Conservation (phyloP, 1,140 invertebrate species). For the Drosophila prosaltans region DNA sequence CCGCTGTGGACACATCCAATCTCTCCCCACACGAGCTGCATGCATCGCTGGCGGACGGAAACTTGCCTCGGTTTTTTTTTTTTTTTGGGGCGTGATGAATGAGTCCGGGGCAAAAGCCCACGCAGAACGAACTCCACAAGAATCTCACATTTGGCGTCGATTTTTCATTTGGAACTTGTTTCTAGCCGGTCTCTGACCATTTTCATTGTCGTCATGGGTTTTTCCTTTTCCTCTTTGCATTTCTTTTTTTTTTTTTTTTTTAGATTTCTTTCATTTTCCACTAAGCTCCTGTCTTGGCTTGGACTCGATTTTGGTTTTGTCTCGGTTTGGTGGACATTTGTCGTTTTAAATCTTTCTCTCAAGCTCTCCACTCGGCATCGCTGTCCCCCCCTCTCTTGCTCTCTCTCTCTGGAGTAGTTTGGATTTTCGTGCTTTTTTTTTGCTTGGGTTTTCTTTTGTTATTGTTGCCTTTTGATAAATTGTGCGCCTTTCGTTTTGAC, state of each 20-base stretch:
- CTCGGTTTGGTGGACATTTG: conserved; percentile 41
- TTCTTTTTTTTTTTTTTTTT: not conserved
- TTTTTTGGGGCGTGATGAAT: conserved; percentile 63
- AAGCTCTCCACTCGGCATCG: not conserved
- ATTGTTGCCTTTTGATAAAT: conserved; percentile 78
- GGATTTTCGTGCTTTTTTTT: conserved; percentile 17
- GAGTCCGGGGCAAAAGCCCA: conserved; percentile 21
- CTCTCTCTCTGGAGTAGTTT: not conserved
- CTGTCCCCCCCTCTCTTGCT: not conserved
- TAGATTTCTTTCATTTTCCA: conserved; percentile 5
- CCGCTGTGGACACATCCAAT: not conserved
- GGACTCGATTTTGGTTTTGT: conserved; percentile 39
- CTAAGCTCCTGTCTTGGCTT: conserved; percentile 58
- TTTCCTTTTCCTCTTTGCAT: not conserved
- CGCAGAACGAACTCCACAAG: conserved; percentile 16
- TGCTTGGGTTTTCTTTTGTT: conserved; percentile 39
- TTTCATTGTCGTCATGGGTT: conserved; percentile 43
- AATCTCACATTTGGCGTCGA: conserved; percentile 50
- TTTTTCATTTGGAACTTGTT: conserved; percentile 68
- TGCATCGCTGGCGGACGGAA: conserved; percentile 26
- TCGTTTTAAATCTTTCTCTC: conserved; percentile 46
- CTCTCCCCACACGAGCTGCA: conserved; percentile 2
- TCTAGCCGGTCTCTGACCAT: conserved; percentile 47
- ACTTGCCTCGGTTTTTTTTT: conserved; percentile 23
- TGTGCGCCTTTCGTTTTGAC: conserved; percentile 73